phyloP scores from a whole-genome alignment of 2,888 invertebrate species.

The Heteromyza rotundicornis region DNA sequence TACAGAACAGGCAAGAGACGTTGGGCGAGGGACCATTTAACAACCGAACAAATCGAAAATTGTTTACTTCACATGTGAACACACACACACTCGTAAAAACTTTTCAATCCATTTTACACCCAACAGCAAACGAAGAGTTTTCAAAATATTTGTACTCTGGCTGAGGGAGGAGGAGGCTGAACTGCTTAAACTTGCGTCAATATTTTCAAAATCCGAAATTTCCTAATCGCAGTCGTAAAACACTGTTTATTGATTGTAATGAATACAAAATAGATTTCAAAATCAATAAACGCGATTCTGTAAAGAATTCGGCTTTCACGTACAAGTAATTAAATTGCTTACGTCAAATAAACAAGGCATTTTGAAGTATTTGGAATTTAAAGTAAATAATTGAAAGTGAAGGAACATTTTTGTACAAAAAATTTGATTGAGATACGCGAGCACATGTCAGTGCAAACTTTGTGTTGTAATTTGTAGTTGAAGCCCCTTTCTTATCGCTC shows the following conservation, averaged over 20 bases:
- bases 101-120: background rate
- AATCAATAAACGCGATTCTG: background rate
- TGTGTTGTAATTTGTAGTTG: background rate
- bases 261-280: background rate
- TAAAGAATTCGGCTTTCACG: background rate
- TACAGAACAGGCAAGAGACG: background rate
- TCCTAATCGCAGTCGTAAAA: background rate
- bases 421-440: no score
- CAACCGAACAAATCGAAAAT: background rate
- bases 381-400: no score
- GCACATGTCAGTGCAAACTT: background rate
- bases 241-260: no score
- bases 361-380: no score
- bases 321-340: no score
- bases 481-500: background rate
- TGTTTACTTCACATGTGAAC: constrained; percentile 5
- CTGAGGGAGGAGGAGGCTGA: background rate
- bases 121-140: constrained; percentile 10
- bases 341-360: no score
- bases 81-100: background rate
- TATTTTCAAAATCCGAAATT: background rate
- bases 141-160: constrained; percentile 11
- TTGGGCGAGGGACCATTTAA: background rate
- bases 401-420: no score
- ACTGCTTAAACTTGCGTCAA: background rate